Conservation (phyloP, 2,888 invertebrate genomes). For the Limulus polyphemus region DNA sequence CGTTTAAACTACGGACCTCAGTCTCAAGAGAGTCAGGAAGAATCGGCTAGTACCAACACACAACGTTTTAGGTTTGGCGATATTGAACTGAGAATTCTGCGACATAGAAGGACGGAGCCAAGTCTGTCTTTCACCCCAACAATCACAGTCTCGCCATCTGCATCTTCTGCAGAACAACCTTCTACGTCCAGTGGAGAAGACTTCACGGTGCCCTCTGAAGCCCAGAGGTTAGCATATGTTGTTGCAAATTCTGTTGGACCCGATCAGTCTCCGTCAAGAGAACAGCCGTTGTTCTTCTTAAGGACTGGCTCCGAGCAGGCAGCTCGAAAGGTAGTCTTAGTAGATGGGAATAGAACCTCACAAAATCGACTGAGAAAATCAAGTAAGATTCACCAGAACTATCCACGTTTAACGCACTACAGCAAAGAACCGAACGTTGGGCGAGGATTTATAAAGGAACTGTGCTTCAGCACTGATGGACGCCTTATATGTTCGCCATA, state of each 20-base stretch:
- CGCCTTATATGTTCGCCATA: slow-evolving; percentile 80
- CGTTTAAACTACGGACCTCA: slow-evolving; percentile 12
- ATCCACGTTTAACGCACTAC: slow-evolving; percentile 65
- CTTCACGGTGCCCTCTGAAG: too few relatives aligned
- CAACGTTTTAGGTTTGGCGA: slow-evolving; percentile 4
- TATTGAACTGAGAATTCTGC: slow-evolving; percentile 6
- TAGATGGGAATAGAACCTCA: slow-evolving; percentile 6
- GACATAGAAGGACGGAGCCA: not conserved
- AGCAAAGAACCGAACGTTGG: slow-evolving; percentile 76
- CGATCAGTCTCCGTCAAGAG: not conserved
- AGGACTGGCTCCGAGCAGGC: slow-evolving; percentile 6
- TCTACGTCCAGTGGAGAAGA: too few relatives aligned
- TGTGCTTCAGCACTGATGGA: slow-evolving; percentile 81
- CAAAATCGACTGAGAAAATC: slow-evolving; percentile 37
- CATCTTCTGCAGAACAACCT: too few relatives aligned
- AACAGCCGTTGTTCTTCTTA: slow-evolving; percentile 7
- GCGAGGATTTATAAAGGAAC: slow-evolving; percentile 81
- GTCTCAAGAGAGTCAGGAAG: not conserved
- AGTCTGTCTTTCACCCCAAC: too few relatives aligned
- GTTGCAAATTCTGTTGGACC: not conserved
- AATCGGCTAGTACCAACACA: not conserved
- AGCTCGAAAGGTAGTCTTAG: slow-evolving; percentile 2
- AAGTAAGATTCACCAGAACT: slow-evolving; percentile 52
- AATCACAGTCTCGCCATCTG: too few relatives aligned
- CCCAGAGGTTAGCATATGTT: too few relatives aligned